A percentile compares a stretch with the other conserved stretches of the same genome.
These are phyloP conservation scores for Zenarchopterus dispar DNA, from an alignment of 2,797 vertebrate genomes.

Conservation along the genomic window DNA sequence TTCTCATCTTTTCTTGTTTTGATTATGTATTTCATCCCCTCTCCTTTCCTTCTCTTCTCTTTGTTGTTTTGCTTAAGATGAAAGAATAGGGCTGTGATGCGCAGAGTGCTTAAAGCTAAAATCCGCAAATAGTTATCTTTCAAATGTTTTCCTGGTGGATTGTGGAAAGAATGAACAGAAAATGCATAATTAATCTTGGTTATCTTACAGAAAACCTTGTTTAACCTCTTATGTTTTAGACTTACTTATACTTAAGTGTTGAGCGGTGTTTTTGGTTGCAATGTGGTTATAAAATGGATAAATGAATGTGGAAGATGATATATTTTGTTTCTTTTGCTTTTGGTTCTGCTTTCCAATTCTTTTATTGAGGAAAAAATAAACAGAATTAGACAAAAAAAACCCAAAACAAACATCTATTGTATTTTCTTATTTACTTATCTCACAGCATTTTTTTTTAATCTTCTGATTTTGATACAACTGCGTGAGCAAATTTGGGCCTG, in stretches of 20 bases:
- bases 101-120: conserved; percentile 57
- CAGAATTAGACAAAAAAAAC: conserved; percentile 80
- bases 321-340: conserved; percentile 73
- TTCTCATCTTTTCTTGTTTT: conserved; percentile 51
- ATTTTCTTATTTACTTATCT: conserved; percentile 33
- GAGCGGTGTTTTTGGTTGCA: conserved; percentile 73
- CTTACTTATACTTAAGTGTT: conserved; percentile 76
- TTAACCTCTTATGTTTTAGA: conserved; percentile 77
- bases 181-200: conserved; percentile 67
- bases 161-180: conserved; percentile 56
- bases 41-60: conserved; percentile 17
- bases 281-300: conserved; percentile 72
- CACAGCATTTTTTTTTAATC: no score
- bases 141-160: conserved; percentile 63
- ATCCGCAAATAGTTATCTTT: conserved; percentile 55
- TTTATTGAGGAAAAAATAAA: conserved; percentile 85
- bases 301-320: conserved; percentile 69
- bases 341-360: conserved; percentile 66
- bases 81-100: conserved; percentile 29
- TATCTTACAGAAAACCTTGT: conserved; percentile 80
- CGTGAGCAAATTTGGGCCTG: neutral
- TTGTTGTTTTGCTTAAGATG: conserved; percentile 36
- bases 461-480: neutral
- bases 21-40: conserved; percentile 38
- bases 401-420: conserved; percentile 49